These are phyloP conservation scores for Drosophila oshimai DNA, from an alignment of 1,140 invertebrate species.

Conservation along the genomic window DNA sequence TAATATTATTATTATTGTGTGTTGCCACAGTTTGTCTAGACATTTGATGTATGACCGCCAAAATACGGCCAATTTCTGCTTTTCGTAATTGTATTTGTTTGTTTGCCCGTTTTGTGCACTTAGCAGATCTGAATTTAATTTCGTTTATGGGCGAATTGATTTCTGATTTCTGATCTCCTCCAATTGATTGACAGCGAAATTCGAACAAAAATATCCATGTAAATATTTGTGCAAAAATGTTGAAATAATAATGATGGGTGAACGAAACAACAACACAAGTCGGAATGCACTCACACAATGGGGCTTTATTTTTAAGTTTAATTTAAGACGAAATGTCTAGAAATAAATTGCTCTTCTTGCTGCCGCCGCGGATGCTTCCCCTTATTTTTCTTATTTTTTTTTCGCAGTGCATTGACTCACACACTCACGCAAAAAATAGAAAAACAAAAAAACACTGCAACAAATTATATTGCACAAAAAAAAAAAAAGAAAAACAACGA, in stretches of 20 bases:
- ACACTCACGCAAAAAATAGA: not conserved
- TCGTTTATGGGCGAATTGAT: slow-evolving; percentile 1
- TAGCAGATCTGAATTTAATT: not conserved
- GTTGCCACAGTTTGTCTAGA: slow-evolving; percentile 51
- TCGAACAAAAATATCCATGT: slow-evolving; percentile 12
- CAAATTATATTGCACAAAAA: slow-evolving; percentile 21
- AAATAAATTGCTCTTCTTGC: slow-evolving; percentile 52
- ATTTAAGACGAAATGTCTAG: slow-evolving; percentile 67
- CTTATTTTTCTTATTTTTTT: not conserved
- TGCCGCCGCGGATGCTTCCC: not conserved
- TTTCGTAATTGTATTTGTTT: slow-evolving; percentile 15
- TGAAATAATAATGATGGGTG: slow-evolving; percentile 12
- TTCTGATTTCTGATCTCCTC: not conserved
- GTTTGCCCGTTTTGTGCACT: slow-evolving; percentile 27
- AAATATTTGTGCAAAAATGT: slow-evolving; percentile 2
- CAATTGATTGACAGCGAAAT: slow-evolving; percentile 21
- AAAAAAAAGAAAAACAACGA: slow-evolving; percentile 3
- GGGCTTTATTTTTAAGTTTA: slow-evolving; percentile 60
- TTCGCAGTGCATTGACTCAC: slow-evolving; percentile 62
- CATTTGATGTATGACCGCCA: slow-evolving; percentile 55
- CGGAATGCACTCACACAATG: slow-evolving; percentile 42
- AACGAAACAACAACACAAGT: slow-evolving; percentile 13
- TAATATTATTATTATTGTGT: slow-evolving; percentile 37
- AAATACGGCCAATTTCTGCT: slow-evolving; percentile 19
- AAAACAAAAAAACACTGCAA: slow-evolving; percentile 9